Percentiles rank a stretch among this genome's conserved stretches.
phyloP scores from a whole-genome alignment of 2,888 invertebrate genomes.

The Notodonta dromedarius region DNA sequence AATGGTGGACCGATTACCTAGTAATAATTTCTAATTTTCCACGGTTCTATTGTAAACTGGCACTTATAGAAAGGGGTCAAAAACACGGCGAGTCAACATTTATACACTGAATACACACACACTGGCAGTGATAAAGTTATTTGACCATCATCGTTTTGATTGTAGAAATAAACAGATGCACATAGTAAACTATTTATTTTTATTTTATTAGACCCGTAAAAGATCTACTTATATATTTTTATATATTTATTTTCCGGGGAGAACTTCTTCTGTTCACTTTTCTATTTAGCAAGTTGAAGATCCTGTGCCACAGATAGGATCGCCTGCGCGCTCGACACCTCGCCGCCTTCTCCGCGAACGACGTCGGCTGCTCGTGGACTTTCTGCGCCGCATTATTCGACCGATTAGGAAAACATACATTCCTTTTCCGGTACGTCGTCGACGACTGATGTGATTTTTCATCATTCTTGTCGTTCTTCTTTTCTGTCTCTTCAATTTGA shows the following conservation, averaged over 20 bases:
- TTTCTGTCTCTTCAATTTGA: constrained; percentile 45
- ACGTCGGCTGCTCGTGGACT: constrained; percentile 33
- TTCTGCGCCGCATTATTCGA: constrained; percentile 25
- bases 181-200: constrained; percentile 6
- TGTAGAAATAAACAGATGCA: background rate
- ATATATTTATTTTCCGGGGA: constrained; percentile 23
- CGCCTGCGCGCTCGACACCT: constrained; percentile 53
- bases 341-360: constrained; percentile 44
- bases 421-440: constrained; percentile 46
- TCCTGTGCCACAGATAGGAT: constrained; percentile 53
- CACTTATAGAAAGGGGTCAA: no score
- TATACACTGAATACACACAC: no score
- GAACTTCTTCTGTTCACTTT: constrained; percentile 40
- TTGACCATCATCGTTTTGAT: no score
- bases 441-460: constrained; percentile 3
- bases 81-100: no score
- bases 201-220: constrained; percentile 7
- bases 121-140: no score
- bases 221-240: background rate
- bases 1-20: background rate
- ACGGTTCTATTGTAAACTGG: background rate
- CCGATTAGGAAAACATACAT: constrained; percentile 39
- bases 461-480: constrained; percentile 22
- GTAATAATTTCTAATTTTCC: constrained; percentile 6
- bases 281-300: constrained; percentile 59